phyloP scores from a whole-genome alignment of 2,797 vertebrate genomes.

The Syngnathus rostellatus region DNA sequence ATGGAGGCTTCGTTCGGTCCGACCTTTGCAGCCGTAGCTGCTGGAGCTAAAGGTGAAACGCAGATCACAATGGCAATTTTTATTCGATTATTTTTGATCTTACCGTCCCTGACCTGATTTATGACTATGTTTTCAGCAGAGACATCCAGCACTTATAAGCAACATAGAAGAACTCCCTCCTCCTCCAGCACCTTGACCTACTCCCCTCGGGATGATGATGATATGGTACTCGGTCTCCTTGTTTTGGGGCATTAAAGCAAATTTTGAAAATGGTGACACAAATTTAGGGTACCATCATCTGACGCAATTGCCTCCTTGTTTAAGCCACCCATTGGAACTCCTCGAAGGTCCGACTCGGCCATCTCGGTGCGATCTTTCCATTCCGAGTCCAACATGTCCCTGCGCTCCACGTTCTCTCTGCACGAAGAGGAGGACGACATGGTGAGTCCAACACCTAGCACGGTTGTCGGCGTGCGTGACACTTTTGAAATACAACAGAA shows the following conservation, averaged over 20 bases:
- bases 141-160: constrained; percentile 80
- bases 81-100: background rate
- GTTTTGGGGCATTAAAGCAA: background rate
- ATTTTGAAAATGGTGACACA: background rate
- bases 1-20: constrained; percentile 65
- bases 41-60: constrained; percentile 56
- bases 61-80: background rate
- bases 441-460: constrained; percentile 55
- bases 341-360: constrained; percentile 89
- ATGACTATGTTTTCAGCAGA: constrained; percentile 67
- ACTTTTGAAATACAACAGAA: background rate
- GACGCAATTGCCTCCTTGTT: background rate
- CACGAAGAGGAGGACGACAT: constrained; percentile 97
- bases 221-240: constrained; percentile 74
- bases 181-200: constrained; percentile 91
- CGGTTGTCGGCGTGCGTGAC: background rate
- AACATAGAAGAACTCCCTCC: constrained; percentile 92
- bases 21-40: constrained; percentile 52
- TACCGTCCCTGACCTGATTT: background rate
- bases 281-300: background rate
- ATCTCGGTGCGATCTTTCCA: constrained; percentile 95
- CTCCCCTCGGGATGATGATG: constrained; percentile 88
- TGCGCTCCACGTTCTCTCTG: constrained; percentile 95
- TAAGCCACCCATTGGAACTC: constrained; percentile 84
- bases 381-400: constrained; percentile 97